Evolutionary conservation across 2,797 vertebrate species (phyloP), one percentile per base, ranked within the genome.

Genomic region (Tachyglossus aculeatus): DNA sequence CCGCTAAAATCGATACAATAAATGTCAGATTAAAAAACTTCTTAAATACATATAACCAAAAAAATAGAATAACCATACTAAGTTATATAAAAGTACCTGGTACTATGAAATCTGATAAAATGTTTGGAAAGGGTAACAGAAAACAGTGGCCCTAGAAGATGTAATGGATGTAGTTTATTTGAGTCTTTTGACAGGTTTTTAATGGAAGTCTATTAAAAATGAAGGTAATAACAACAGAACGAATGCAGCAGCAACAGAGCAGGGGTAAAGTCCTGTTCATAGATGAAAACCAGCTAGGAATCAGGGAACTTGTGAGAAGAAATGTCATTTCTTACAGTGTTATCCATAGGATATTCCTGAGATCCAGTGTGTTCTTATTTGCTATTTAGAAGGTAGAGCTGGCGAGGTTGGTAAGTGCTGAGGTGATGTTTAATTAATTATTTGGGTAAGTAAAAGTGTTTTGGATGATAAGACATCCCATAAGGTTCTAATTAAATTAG

Each of bases 161-260:
- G 1, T 44, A 56, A 2, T 0, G 0, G 15, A 39, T 38, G 14
- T 3, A 50, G 50, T 9, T 11, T 6, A 27, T 7, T 24, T 1
- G 14, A 19, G 72, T 36, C 7, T 67, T 67, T 56, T 45, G 11
- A 53, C 5, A 48, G 1, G 0, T 4, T 61, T 40, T 14, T 45
- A 48, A 48, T 36, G 40, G 15, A 44, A 64, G 51, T 47, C 6
- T 1, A 2, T 15, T 57, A 59, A 25, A 48, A 64, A 53, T n/a
- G 13, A 62, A 40, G 41, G 53, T 34, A 11, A 4, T 24, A 44
- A 38, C 15, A 21, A 21, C 7, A 12, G 40, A 51, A 22, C 47
- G 25, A 55, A 5, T 21, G 34, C 47, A 61, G 41, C 22, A 57
- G 19, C 1, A 14, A 51, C 7, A 39, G 0, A 63, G 13, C 37